Percentiles rank a stretch among this genome's conserved stretches.
These are phyloP conservation scores for Ochropacha duplaris DNA, from an alignment of 2,888 invertebrate genomes.

Conservation along the genomic window DNA sequence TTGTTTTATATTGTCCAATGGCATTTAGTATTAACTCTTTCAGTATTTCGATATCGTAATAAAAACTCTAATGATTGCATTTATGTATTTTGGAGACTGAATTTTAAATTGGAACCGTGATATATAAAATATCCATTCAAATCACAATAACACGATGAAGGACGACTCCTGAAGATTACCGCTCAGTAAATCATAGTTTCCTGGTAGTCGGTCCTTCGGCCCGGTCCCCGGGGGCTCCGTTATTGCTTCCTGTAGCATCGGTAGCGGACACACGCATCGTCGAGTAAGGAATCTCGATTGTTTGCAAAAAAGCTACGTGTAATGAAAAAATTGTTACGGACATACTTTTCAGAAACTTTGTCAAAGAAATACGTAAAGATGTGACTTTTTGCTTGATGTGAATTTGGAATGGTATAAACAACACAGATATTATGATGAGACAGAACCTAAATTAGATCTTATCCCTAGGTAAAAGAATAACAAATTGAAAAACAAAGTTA, in stretches of 20 bases:
- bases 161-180: conserved; percentile 41
- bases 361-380: no score
- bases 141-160: conserved; percentile 29
- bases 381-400: no score
- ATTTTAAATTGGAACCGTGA: not conserved
- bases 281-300: conserved; percentile 23
- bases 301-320: not conserved
- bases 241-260: conserved; percentile 80
- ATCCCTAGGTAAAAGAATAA: not conserved
- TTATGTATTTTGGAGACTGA: not conserved
- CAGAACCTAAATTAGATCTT: not conserved
- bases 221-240: conserved; percentile 60
- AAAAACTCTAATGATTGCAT: not conserved
- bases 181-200: conserved; percentile 74
- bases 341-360: no score
- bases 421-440: no score
- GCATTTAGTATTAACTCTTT: conserved; percentile 32
- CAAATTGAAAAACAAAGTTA: not conserved
- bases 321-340: not conserved
- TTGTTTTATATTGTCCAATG: conserved; percentile 50
- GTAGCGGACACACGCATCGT: conserved; percentile 59
- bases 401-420: no score
- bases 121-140: conserved; percentile 11
- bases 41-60: not conserved
- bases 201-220: conserved; percentile 44